Evolutionary conservation across 2,888 invertebrate genomes (phyloP).

Genomic region (Plagodis dolabraria): DNA sequence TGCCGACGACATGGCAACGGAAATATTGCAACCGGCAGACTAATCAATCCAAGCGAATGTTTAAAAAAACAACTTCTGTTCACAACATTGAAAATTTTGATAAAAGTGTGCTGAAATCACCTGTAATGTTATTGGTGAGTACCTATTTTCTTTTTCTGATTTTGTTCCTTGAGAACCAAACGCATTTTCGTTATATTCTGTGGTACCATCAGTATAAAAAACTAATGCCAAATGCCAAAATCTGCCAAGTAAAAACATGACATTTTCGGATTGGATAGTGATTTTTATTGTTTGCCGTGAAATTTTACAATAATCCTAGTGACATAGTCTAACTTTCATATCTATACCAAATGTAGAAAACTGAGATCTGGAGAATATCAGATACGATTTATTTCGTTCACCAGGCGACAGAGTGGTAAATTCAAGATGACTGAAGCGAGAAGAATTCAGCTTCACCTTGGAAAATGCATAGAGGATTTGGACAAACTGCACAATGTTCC

Average conservation of each 20-base stretch:
- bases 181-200: constrained; percentile 18
- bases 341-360: constrained; percentile 72
- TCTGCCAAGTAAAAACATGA: constrained; percentile 56
- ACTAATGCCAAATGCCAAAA: constrained; percentile 36
- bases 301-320: constrained; percentile 58
- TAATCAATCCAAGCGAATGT: no score
- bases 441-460: constrained; percentile 82
- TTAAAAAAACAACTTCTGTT: no score
- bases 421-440: constrained; percentile 78
- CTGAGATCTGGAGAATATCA: constrained; percentile 50
- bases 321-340: constrained; percentile 37
- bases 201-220: no score
- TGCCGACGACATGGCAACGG: no score
- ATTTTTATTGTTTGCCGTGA: constrained; percentile 70
- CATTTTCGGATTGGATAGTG: constrained; percentile 62
- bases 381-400: constrained; percentile 44
- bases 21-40: no score
- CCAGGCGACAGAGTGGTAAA: constrained; percentile 43
- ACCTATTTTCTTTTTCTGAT: neutral
- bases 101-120: no score
- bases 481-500: constrained; percentile 79
- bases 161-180: neutral
- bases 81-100: no score
- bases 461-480: constrained; percentile 84
- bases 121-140: no score